Conservation (phyloP, 2,888 invertebrate species). For the Cartodere bifasciata region DNA sequence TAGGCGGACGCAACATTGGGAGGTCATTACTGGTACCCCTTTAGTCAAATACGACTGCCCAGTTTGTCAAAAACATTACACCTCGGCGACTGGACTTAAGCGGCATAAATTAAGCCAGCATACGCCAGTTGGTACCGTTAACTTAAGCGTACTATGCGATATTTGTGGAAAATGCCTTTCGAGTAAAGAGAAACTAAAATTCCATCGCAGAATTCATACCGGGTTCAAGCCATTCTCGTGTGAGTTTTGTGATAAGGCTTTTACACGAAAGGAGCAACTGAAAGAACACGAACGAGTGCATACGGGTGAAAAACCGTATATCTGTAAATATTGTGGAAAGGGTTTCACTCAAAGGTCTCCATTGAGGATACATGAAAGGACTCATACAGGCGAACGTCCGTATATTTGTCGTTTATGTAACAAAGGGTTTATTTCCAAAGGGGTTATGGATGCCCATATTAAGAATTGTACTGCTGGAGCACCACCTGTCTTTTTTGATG, state of each 20-base stretch:
- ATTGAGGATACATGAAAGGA: constrained; percentile 45
- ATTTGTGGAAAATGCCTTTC: constrained; percentile 30
- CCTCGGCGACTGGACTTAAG: constrained; percentile 28
- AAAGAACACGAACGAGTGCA: constrained; percentile 25
- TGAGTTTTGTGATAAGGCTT: constrained; percentile 37
- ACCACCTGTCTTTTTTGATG: not conserved
- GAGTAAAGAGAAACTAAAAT: constrained; percentile 29
- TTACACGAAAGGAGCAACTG: constrained; percentile 35
- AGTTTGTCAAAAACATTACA: constrained; percentile 36
- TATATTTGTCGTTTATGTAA: constrained; percentile 35
- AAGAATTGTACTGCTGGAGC: constrained; percentile 21
- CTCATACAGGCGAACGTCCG: constrained; percentile 48
- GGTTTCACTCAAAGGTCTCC: constrained; percentile 43
- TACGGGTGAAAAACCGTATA: constrained; percentile 35
- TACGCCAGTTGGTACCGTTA: constrained; percentile 30
- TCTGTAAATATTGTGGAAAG: constrained; percentile 28
- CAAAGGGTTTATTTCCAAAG: constrained; percentile 29
- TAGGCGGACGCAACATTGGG: constrained; percentile 37
- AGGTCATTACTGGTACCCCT: constrained; percentile 29
- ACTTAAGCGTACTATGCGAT: constrained; percentile 35
- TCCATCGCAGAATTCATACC: constrained; percentile 30
- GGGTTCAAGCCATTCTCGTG: constrained; percentile 37
- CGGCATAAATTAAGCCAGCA: constrained; percentile 32
- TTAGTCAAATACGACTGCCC: constrained; percentile 34
- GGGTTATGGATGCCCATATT: constrained; percentile 29